phyloP scores from a whole-genome alignment of 2,888 invertebrate species.

The Nymphalis urticae region DNA sequence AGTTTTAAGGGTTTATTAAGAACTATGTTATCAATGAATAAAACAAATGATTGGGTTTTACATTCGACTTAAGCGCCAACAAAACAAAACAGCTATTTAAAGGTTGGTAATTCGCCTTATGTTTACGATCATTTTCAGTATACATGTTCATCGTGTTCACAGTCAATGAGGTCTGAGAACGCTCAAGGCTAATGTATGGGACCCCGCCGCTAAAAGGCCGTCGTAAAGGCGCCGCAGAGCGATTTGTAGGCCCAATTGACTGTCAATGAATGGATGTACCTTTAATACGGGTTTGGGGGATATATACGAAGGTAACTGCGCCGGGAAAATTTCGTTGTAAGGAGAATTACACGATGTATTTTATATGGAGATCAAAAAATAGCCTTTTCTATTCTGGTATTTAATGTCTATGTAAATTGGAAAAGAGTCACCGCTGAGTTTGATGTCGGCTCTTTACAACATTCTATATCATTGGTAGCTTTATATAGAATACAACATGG shows the following conservation, averaged over 20 bases:
- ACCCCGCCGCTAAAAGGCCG: slow-evolving; percentile 57
- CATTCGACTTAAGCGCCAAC: too few species aligned
- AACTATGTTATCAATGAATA: too few species aligned
- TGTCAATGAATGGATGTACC: slow-evolving; percentile 69
- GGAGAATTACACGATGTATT: not conserved
- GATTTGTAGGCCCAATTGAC: slow-evolving; percentile 73
- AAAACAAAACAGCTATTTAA: too few species aligned
- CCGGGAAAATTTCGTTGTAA: not conserved
- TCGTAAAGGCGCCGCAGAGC: slow-evolving; percentile 57
- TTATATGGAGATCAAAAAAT: not conserved
- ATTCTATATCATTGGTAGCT: too few species aligned
- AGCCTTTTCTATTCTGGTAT: too few species aligned
- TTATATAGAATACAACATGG: too few species aligned
- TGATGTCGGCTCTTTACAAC: too few species aligned
- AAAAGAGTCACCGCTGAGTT: too few species aligned
- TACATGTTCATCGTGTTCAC: slow-evolving; percentile 9
- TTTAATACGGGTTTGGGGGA: slow-evolving; percentile 40
- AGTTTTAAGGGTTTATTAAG: too few species aligned
- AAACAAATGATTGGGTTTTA: too few species aligned
- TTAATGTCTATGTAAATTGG: too few species aligned
- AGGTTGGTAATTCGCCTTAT: too few species aligned
- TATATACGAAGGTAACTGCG: slow-evolving; percentile 14
- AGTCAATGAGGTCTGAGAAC: slow-evolving; percentile 39
- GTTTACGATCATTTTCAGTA: not conserved
- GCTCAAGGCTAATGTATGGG: slow-evolving; percentile 43